phyloP scores from a whole-genome alignment of 2,113 vertebrate species.

The Myanophis thanlyinensis region DNA sequence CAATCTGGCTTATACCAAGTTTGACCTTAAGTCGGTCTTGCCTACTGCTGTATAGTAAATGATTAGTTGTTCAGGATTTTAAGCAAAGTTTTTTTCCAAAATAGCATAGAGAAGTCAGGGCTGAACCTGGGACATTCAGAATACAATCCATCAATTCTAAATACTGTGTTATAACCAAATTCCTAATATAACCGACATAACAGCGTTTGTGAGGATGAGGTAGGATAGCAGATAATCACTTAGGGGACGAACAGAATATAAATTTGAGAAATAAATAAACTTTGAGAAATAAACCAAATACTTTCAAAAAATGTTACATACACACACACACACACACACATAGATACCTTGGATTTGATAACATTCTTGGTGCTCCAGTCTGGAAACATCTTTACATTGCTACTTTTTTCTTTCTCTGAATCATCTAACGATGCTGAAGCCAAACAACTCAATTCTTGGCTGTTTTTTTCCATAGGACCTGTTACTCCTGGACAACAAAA shows the following conservation, averaged over 20 bases:
- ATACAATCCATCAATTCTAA: background rate
- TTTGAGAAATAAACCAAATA: background rate
- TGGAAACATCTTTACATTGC: slow-evolving; percentile 45
- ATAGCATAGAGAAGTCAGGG: background rate
- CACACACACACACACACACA: no score
- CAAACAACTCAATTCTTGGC: slow-evolving; percentile 48
- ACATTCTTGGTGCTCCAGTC: slow-evolving; percentile 54
- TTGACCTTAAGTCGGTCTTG: background rate
- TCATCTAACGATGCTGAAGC: slow-evolving; percentile 61
- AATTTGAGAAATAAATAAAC: background rate
- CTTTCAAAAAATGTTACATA: background rate
- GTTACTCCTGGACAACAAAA: slow-evolving; percentile 68
- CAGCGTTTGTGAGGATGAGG: background rate
- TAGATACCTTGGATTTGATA: slow-evolving; percentile 63
- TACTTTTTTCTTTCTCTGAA: slow-evolving; percentile 30
- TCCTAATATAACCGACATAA: background rate
- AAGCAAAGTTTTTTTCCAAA: background rate
- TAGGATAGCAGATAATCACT: background rate
- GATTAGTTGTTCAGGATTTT: background rate
- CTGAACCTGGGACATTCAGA: background rate
- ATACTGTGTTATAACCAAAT: background rate
- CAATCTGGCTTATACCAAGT: background rate
- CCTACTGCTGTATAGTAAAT: background rate
- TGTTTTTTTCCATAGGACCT: slow-evolving; percentile 61
- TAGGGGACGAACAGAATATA: background rate